Percentiles rank a stretch among this genome's conserved stretches.
These are phyloP conservation scores for Trichopoda pennipes DNA, from an alignment of 2,888 invertebrate genomes.

Conservation along the genomic window DNA sequence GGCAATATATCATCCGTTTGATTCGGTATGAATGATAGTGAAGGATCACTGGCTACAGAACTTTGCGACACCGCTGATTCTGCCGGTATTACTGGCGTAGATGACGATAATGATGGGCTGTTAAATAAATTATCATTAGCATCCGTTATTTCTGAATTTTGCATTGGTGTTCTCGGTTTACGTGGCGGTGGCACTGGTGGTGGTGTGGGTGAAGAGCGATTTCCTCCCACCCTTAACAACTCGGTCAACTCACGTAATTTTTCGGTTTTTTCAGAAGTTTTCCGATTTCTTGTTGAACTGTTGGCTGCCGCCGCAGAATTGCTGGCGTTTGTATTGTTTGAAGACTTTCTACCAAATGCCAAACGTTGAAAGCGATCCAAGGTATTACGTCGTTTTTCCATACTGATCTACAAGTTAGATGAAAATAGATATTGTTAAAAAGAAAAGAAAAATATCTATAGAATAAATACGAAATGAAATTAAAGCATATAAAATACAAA, in stretches of 20 bases:
- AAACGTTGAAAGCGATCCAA: conserved; percentile 91
- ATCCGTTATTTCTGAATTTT: conserved; percentile 80
- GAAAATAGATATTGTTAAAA: conserved; percentile 30
- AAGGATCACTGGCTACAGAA: conserved; percentile 29
- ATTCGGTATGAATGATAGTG: conserved; percentile 67
- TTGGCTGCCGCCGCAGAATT: conserved; percentile 48
- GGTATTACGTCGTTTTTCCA: conserved; percentile 83
- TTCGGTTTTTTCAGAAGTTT: conserved; percentile 86
- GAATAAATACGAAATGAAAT: neutral
- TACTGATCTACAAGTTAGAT: conserved; percentile 74
- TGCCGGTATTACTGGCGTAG: conserved; percentile 24
- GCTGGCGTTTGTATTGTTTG: conserved; percentile 70
- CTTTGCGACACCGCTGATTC: conserved; percentile 67
- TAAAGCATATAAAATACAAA: conserved; percentile 16
- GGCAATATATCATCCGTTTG: conserved; percentile 72
- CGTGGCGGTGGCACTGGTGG: conserved; percentile 84
- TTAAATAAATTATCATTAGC: conserved; percentile 45
- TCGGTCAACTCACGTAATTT: conserved; percentile 89
- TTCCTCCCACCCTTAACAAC: conserved; percentile 83
- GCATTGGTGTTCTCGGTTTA: conserved; percentile 79
- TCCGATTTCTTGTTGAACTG: conserved; percentile 72
- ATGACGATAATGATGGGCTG: conserved; percentile 9
- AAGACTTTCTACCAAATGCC: conserved; percentile 84
- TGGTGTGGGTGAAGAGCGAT: conserved; percentile 82
- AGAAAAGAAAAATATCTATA: neutral